A percentile compares a stretch with the other conserved stretches of the same genome.
Evolutionary conservation across 64 coral and sea anemone species (phyloP).

Genomic region (Cladopsammia gracilis): DNA sequence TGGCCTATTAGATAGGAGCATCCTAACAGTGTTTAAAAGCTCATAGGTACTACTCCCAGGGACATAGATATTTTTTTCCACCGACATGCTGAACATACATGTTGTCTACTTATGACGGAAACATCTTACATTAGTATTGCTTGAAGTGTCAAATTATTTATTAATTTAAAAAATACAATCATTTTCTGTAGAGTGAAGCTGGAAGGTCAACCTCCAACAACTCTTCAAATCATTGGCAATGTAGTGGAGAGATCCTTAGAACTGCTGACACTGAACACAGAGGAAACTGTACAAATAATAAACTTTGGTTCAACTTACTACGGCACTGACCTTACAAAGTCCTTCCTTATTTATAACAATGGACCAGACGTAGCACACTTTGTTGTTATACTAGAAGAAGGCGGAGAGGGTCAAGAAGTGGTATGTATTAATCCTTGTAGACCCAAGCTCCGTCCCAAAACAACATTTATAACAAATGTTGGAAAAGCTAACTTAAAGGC

Average conservation of each 20-base stretch:
- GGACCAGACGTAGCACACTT: slow-evolving; percentile 89
- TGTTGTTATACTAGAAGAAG: slow-evolving; percentile 95
- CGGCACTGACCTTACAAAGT: slow-evolving; percentile 85
- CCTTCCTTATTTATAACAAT: slow-evolving; percentile 88
- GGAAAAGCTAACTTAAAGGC: too few relatives aligned
- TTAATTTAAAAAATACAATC: neutral
- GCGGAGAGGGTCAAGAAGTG: slow-evolving; percentile 94
- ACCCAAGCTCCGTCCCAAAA: too few relatives aligned
- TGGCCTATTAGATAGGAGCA: too few relatives aligned
- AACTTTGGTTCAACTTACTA: slow-evolving; percentile 96
- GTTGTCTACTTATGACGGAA: too few relatives aligned
- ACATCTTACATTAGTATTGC: too few relatives aligned
- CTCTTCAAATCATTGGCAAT: slow-evolving; percentile 80
- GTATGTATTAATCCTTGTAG: slow-evolving; percentile 44
- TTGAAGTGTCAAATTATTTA: too few relatives aligned
- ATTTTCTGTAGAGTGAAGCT: slow-evolving; percentile 69
- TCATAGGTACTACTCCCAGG: too few relatives aligned
- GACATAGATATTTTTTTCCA: too few relatives aligned
- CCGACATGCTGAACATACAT: too few relatives aligned
- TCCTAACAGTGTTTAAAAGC: too few relatives aligned
- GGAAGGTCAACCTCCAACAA: slow-evolving; percentile 84
- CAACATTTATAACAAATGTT: too few relatives aligned
- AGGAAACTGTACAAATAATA: slow-evolving; percentile 78
- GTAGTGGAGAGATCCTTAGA: slow-evolving; percentile 91
- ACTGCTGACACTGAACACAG: slow-evolving; percentile 68